phyloP scores from a whole-genome alignment of 2,113 vertebrate genomes.

The Smithornis capensis region DNA sequence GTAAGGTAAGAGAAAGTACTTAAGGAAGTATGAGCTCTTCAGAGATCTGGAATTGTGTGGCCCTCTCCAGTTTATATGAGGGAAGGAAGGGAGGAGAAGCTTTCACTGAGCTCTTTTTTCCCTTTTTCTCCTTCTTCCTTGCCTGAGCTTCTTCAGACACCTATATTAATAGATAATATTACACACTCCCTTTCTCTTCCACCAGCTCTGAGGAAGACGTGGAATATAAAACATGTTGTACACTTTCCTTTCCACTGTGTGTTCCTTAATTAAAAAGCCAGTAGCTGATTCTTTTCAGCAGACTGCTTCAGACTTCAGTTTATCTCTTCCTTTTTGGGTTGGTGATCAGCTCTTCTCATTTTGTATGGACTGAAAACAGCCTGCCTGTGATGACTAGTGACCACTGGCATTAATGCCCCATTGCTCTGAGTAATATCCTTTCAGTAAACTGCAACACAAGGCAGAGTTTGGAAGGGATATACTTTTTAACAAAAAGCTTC shows the following conservation, averaged over 20 bases:
- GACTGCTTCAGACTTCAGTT: neutral
- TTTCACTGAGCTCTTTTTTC: neutral
- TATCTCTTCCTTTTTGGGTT: neutral
- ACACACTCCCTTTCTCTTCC: neutral
- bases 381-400: neutral
- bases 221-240: neutral
- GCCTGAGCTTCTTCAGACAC: neutral
- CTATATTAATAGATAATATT: neutral
- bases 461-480: neutral
- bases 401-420: neutral
- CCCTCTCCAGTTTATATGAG: neutral
- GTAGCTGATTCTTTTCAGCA: neutral
- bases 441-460: neutral
- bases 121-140: neutral
- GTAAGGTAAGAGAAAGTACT: neutral
- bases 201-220: neutral
- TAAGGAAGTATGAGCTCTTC: neutral
- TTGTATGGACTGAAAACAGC: neutral
- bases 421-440: neutral
- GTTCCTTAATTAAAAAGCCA: neutral
- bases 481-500: neutral
- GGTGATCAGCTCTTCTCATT: neutral
- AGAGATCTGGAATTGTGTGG: neutral
- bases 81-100: neutral
- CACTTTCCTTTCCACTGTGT: neutral